Evolutionary conservation across 2,113 vertebrate genomes (phyloP), one percentile per base, ranked within the genome.

Genomic region (Lathamus discolor): DNA sequence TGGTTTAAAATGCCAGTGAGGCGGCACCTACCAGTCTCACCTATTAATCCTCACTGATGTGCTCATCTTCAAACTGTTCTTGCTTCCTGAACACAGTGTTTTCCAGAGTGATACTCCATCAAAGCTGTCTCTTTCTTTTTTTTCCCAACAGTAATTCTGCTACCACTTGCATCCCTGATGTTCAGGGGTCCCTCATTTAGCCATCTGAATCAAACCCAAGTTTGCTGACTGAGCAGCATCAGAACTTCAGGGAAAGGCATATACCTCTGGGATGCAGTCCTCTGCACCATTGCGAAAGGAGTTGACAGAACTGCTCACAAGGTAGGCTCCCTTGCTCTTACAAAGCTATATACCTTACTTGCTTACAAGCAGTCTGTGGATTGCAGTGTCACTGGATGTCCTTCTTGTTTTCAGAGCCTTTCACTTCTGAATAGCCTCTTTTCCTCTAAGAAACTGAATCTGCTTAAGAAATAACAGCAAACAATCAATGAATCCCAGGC

Each of bases 261-360:
- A 37, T 37, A 37, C 37, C 37, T 37, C 37, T 37, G 37, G 7
- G 13, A 70, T 23, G 11, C 2, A 6, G 39, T 75, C 27, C 44
- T 49, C 33, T n/a, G 20, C 35, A n/a, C 33, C 9, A 14, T 2
- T 29, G 39, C 23, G 19, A 54, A 77, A 69, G 17, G 2, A 88
- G 23, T 4, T 4, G 27, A 46, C 7, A 24, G 16, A 43, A 51
- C 37, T 73, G 63, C 12, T 68, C 51, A 72, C 3, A 7, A n/a
- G 10, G 12, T 27, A 76, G 59, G 5, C 9, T 55, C 59, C 27
- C 27, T 51, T 24, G 25, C 19, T 86, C n/a, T 69, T 64, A 29
- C 7, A 72, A 25, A 0, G 1, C 11, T 59, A 57, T 13, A 57
- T 15, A 62, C 2, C 1, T 5, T 62, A 31, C 33, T 55, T 39